These are phyloP conservation scores for Hemibagrus guttatus DNA, from an alignment of 2,797 vertebrate species.

Conservation along the genomic window DNA sequence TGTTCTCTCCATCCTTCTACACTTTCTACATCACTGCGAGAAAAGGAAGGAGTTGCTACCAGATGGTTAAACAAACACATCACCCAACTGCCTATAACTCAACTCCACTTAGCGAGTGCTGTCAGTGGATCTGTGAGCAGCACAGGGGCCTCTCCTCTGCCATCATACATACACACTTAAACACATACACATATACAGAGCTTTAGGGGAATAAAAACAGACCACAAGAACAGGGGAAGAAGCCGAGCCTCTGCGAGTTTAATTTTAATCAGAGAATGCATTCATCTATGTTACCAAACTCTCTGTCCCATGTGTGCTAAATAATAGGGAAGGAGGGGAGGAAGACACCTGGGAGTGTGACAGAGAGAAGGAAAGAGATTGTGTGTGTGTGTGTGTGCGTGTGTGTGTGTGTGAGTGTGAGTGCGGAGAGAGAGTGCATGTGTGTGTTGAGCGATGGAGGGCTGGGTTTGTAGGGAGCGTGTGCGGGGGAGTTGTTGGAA, in stretches of 20 bases:
- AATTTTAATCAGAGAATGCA: conserved; percentile 77
- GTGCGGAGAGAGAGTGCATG: neutral
- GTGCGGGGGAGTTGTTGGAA: conserved; percentile 68
- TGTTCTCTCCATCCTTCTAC: conserved; percentile 75
- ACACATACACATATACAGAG: conserved; percentile 30
- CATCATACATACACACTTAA: conserved; percentile 52
- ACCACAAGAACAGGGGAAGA: conserved; percentile 42
- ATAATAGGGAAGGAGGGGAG: conserved; percentile 58
- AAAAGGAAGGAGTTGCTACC: conserved; percentile 79
- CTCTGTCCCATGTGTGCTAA: conserved; percentile 62
- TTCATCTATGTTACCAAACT: conserved; percentile 69
- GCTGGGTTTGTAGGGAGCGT: conserved; percentile 46
- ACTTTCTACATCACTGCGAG: conserved; percentile 77
- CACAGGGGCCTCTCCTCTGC: conserved; percentile 51
- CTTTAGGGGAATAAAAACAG: conserved; percentile 56
- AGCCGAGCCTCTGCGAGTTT: conserved; percentile 69
- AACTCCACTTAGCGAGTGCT: conserved; percentile 82
- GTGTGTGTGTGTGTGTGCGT: neutral
- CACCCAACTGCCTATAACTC: conserved; percentile 83
- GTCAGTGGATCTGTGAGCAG: conserved; percentile 73
- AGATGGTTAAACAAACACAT: conserved; percentile 87
- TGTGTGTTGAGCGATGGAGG: conserved; percentile 42
- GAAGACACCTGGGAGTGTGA: conserved; percentile 59
- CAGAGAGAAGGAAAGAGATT: conserved; percentile 59
- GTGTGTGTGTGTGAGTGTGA: conserved; percentile 14